Base-by-base conservation (phyloP, 37 sponge, comb jelly and placozoan species). In the Agelas oroides region DNA sequence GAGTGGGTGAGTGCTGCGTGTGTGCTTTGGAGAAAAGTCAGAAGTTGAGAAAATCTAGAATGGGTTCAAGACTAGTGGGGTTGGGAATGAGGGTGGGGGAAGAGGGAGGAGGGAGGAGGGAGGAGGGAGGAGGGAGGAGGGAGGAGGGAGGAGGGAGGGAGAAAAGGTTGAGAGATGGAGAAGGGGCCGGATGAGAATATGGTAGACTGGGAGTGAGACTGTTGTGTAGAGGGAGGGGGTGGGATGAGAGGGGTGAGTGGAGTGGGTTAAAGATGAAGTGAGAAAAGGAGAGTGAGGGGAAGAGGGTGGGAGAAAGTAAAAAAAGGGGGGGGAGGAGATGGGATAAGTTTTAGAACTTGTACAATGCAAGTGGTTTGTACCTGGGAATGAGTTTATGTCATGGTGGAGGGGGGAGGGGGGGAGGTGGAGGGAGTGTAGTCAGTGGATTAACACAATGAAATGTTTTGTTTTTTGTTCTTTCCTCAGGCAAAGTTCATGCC, bases 401-500 rank as follows among this genome's bases (percentile, higher is more conserved):
- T 40, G 41, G 71, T 19, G 41, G 71, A 46, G 41, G 23, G 23
- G 41, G 37, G 39, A 23, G 71, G 41, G 37, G 71, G 36, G 71
- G 71, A 46, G 19, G 71, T 1, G 77, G 32, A 2, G 67, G 28
- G 20, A 12, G 35, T 3, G 8, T 46, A 46, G 3, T 46, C 46
- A 46, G 6, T n/a, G n/a, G n/a, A n/a, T n/a, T n/a, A n/a, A n/a
- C n/a, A n/a, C n/a, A n/a, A n/a, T n/a, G n/a, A n/a, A n/a, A n/a
- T n/a, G n/a, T n/a, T n/a, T n/a, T 33, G 20, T 27, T 3, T 2
- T 19, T 20, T 6, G 11, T 61, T 40, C 56, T 24, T 25, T 18
- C 59, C 24, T 27, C 60, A 95, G 97, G 90, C 95, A 30, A 92
- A 94, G 78, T 97, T 97, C 80, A 89, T 97, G 88, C 97, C 97